These are phyloP conservation scores for Pammene aurita DNA, from an alignment of 2,888 invertebrate species.

Conservation along the genomic window DNA sequence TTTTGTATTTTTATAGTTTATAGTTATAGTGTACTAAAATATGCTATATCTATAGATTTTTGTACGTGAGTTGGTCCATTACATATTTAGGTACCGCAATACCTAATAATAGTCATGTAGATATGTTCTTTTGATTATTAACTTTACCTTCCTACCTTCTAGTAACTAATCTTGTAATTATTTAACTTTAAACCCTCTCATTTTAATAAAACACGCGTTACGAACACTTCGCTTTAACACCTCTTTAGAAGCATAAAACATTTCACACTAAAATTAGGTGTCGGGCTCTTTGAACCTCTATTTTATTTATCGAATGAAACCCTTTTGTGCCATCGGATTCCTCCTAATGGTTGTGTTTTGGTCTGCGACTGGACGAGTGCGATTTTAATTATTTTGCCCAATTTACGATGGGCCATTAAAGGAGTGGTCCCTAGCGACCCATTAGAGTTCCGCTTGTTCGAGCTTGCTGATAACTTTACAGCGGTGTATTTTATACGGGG, in stretches of 20 bases:
- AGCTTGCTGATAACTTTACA: slow-evolving; percentile 80
- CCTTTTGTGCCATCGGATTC: slow-evolving; percentile 67
- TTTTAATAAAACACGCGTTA: slow-evolving; percentile 22
- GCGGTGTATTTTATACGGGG: slow-evolving; percentile 72
- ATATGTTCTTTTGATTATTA: too few species aligned
- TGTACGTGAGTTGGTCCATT: too few species aligned
- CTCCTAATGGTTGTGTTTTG: slow-evolving; percentile 78
- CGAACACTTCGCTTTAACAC: slow-evolving; percentile 16
- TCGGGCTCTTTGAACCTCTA: slow-evolving; percentile 54
- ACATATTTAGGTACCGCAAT: too few species aligned
- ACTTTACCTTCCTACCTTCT: neutral
- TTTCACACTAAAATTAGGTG: slow-evolving; percentile 42
- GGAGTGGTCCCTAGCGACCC: slow-evolving; percentile 75
- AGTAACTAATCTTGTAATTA: neutral
- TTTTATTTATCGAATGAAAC: slow-evolving; percentile 78
- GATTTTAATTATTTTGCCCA: slow-evolving; percentile 83
- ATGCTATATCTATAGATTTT: too few species aligned
- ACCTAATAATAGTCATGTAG: too few species aligned
- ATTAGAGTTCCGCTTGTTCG: slow-evolving; percentile 69
- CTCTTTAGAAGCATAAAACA: slow-evolving; percentile 34
- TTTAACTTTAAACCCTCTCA: slow-evolving; percentile 6
- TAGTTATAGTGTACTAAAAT: too few species aligned
- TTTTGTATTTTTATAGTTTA: too few species aligned
- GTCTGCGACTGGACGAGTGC: slow-evolving; percentile 69
- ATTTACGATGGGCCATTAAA: slow-evolving; percentile 83